These are phyloP conservation scores for Ephialtes manifestator DNA, from an alignment of 2,888 invertebrate species.

Conservation along the genomic window DNA sequence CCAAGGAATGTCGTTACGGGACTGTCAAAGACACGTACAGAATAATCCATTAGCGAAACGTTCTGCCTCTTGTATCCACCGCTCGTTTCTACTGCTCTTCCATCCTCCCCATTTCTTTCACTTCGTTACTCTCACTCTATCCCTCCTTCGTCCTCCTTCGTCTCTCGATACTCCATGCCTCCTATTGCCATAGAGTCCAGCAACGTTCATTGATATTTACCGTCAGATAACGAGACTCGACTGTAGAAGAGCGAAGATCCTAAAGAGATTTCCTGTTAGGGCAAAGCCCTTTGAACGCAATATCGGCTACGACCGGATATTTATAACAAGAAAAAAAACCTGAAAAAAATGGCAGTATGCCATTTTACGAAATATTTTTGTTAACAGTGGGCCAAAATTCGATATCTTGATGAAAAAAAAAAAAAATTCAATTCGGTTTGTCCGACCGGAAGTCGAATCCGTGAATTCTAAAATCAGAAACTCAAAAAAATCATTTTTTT, in stretches of 20 bases:
- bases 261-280: conserved; percentile 50
- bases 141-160: conserved; percentile 47
- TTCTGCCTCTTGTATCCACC: conserved; percentile 1
- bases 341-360: too few relatives aligned
- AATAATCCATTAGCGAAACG: conserved; percentile 77
- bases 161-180: conserved; percentile 8
- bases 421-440: too few relatives aligned
- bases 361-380: too few relatives aligned
- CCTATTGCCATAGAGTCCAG: conserved; percentile 11
- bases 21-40: conserved; percentile 76
- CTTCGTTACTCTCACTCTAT: background rate
- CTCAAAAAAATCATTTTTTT: too few relatives aligned
- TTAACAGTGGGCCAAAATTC: too few relatives aligned
- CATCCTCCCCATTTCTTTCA: conserved; percentile 5
- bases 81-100: conserved; percentile 20
- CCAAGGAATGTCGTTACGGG: conserved; percentile 74
- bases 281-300: conserved; percentile 10
- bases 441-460: too few relatives aligned
- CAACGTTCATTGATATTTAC: conserved; percentile 63
- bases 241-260: conserved; percentile 55
- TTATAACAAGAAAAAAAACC: background rate
- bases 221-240: conserved; percentile 67
- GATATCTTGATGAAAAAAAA: too few relatives aligned
- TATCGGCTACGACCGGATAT: background rate
- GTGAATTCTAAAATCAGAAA: too few relatives aligned